A percentile compares a stretch with the other conserved stretches of the same genome.
Conservation (phyloP, 1,140 invertebrate species). For the Heliconius eleuchia region DNA sequence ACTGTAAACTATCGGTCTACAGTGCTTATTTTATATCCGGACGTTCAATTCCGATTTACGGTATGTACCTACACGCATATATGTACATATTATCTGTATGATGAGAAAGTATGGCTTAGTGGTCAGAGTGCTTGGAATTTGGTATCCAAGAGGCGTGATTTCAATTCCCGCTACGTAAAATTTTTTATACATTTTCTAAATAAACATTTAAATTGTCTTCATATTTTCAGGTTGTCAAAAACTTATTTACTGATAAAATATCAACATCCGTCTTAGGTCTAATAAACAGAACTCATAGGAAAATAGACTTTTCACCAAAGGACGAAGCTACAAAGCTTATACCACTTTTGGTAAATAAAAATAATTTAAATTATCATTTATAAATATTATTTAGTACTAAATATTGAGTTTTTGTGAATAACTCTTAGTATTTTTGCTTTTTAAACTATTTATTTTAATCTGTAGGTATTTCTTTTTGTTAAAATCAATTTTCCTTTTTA, state of each 20-base stretch:
- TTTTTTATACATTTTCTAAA: no score
- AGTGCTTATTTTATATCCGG: slow-evolving; percentile 35
- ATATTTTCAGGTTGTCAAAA: not conserved
- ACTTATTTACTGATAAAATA: slow-evolving; percentile 1
- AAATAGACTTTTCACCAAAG: slow-evolving; percentile 34
- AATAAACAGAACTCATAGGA: not conserved
- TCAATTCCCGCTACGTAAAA: no score
- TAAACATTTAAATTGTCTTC: not conserved
- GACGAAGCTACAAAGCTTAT: slow-evolving; percentile 37
- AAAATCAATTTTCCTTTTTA: no score
- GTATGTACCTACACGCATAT: not conserved
- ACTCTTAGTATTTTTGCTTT: not conserved
- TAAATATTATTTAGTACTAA: no score
- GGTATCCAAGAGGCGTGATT: no score
- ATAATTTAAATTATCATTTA: no score
- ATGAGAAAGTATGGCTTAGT: no score
- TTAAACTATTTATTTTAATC: no score
- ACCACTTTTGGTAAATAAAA: slow-evolving; percentile 24
- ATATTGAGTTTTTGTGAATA: not conserved
- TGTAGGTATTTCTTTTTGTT: no score
- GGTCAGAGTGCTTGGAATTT: no score
- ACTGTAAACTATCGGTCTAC: slow-evolving; percentile 30
- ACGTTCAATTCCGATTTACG: slow-evolving; percentile 33
- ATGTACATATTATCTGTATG: not conserved
- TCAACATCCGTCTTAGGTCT: not conserved